phyloP scores from a whole-genome alignment of 2,797 vertebrate species.

The Cyclura pinguis region DNA sequence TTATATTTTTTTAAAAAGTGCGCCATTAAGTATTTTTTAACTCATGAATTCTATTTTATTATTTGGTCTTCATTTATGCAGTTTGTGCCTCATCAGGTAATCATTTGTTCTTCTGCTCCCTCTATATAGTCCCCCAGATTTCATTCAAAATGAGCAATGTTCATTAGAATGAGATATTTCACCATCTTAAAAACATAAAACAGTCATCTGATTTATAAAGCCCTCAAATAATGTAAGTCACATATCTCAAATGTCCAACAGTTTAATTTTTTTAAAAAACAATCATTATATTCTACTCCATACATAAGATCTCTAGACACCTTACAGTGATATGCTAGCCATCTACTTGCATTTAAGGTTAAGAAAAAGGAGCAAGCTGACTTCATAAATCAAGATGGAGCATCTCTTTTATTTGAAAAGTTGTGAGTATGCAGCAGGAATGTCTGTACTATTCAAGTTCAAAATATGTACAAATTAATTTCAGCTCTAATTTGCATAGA shows the following conservation, averaged over 20 bases:
- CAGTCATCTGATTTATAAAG: too few species aligned
- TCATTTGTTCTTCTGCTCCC: neutral
- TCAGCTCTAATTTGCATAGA: neutral
- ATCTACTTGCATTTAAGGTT: neutral
- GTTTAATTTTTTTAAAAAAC: too few species aligned
- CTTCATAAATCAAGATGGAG: neutral
- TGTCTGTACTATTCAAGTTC: too few species aligned
- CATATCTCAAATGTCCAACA: too few species aligned
- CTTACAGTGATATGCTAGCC: too few species aligned
- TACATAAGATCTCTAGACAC: too few species aligned
- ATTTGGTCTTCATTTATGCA: neutral
- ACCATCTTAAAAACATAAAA: too few species aligned
- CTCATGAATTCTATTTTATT: neutral
- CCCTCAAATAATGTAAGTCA: too few species aligned
- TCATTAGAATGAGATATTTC: too few species aligned
- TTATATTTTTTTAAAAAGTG: neutral
- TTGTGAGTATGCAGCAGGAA: neutral
- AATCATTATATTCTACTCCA: too few species aligned
- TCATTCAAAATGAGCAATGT: too few species aligned
- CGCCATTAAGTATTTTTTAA: neutral
- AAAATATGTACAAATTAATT: neutral
- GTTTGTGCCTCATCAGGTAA: too few species aligned
- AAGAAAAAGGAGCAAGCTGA: neutral
- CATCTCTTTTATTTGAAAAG: neutral
- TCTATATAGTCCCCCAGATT: neutral